Conservation (phyloP, 2,797 vertebrate species). For the Ptychobarbus kaznakovi region DNA sequence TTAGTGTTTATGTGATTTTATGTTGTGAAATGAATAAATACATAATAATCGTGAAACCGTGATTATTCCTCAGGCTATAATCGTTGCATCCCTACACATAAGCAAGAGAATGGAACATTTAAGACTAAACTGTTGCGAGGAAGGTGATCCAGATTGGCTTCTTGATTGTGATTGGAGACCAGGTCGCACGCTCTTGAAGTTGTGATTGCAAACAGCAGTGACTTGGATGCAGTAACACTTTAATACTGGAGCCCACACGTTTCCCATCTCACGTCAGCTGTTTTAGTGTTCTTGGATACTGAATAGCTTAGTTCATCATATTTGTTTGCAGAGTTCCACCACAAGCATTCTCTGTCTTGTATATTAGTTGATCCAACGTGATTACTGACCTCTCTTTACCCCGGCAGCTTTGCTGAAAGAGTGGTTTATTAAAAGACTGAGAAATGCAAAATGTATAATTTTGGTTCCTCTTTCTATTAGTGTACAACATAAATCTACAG, state of each 20-base stretch:
- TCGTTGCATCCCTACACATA: background rate
- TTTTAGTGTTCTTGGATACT: conserved; percentile 57
- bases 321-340: conserved; percentile 69
- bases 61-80: no score
- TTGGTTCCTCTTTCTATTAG: conserved; percentile 31
- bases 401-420: conserved; percentile 43
- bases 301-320: conserved; percentile 58
- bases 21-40: no score
- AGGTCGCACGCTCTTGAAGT: conserved; percentile 11
- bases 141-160: conserved; percentile 65
- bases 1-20: no score
- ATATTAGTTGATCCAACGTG: conserved; percentile 42
- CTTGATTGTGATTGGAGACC: conserved; percentile 35
- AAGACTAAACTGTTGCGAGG: conserved; percentile 58
- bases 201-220: conserved; percentile 45
- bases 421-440: conserved; percentile 55
- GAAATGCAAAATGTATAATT: conserved; percentile 49
- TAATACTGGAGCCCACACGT: conserved; percentile 58
- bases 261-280: conserved; percentile 61
- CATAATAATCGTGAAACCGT: no score
- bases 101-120: conserved; percentile 23
- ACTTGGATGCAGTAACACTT: conserved; percentile 40
- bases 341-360: conserved; percentile 53
- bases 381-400: conserved; percentile 63
- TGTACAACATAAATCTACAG: background rate